Evolutionary conservation across 2,113 vertebrate genomes (phyloP).

Genomic region (Orientallactaga bullata): DNA sequence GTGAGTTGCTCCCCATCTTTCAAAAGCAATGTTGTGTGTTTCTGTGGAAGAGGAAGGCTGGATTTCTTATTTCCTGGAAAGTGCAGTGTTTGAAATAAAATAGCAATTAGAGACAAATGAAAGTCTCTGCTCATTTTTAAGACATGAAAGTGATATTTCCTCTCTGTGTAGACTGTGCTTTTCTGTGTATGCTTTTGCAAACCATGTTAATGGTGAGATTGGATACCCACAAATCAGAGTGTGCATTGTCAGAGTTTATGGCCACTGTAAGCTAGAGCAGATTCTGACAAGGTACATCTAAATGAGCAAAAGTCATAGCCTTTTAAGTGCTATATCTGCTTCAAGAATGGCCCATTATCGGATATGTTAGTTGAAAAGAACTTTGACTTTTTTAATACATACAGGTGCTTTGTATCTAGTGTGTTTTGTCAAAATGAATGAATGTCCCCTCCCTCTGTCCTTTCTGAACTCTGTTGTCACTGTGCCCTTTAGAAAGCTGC

Average conservation of each 20-base stretch:
- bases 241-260: not conserved
- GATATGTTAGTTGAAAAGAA: not conserved
- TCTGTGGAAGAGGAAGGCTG: constrained; percentile 44
- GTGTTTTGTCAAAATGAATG: not conserved
- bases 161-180: not conserved
- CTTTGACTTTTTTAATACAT: not conserved
- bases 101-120: constrained; percentile 32
- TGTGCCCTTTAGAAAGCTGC: not conserved
- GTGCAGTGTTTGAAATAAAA: constrained; percentile 54
- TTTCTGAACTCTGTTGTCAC: not conserved
- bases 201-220: not conserved
- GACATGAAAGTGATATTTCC: not conserved
- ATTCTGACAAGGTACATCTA: not conserved
- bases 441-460: not conserved
- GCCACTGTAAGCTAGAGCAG: not conserved
- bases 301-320: not conserved
- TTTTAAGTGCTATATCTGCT: not conserved
- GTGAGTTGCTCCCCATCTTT: constrained; percentile 73
- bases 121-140: constrained; percentile 31
- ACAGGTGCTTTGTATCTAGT: not conserved
- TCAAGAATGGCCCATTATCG: not conserved
- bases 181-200: not conserved
- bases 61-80: constrained; percentile 78
- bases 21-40: constrained; percentile 66
- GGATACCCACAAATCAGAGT: not conserved